Base-by-base conservation (phyloP, 2,113 vertebrate genomes). In the Neotoma lepida region DNA sequence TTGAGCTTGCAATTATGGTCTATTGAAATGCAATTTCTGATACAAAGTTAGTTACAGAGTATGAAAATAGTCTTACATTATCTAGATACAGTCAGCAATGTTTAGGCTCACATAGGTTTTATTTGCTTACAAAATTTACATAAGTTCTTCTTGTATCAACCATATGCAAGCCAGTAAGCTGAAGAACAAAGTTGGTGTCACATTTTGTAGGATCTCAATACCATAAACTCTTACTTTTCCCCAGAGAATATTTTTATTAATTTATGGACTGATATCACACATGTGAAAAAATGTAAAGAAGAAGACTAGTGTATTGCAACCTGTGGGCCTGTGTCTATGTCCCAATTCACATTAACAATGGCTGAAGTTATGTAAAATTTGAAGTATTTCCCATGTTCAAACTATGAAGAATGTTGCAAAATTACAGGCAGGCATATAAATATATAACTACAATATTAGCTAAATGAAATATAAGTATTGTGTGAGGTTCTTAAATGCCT, bases 201-300 rank as follows among this genome's bases (percentile, higher is more conserved):
- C 8, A 17, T 91, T 93, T 51, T 58, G 30, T 2, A 82, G 4
- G 20, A 68, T 73, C 76, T 22, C 44, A 51, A 26, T 73, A 64
- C 12, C 2, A 77, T 12, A 1, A 54, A 85, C 56, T 9, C 10
- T 94, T 74, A 84, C 44, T 91, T 30, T 78, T 35, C 82, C 68
- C 15, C 46, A 54, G 30, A 85, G 26, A 80, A 49, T 56, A 85
- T 44, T 86, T 89, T 92, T 61, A 33, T 76, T 70, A n/a, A 20
- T 3, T 91, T 89, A 71, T 61, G 2, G 24, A 5, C 22, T 88
- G 17, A 88, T 81, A 81, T 71, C 6, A 74, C 12, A 39, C 58
- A 74, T 84, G 4, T 87, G 41, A 85, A 28, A 71, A 74, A 41
- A 64, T 44, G 78, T 24, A 70, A 91, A 95, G 70, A 90, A 82